Evolutionary conservation across 2,797 vertebrate genomes (phyloP), one percentile per base, ranked within the genome.

Genomic region (Arnoldichthys spilopterus): DNA sequence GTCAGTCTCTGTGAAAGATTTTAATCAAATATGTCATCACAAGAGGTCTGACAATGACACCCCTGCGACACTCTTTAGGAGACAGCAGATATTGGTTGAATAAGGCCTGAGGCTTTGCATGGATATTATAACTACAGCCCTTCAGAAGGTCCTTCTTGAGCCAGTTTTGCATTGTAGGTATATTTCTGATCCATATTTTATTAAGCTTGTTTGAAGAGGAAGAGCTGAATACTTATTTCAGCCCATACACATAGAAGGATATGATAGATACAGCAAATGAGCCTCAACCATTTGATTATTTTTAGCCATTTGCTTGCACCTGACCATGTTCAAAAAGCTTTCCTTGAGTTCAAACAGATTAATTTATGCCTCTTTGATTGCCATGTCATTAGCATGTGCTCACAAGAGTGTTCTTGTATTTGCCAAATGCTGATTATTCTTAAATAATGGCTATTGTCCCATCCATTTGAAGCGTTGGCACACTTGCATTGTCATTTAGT

Each of bases 401-500:
- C 86, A 79, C 83, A 73, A 75, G 81, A 80, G 82, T 62, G 53
- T 85, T 78, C 89, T 88, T 88, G 74, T 61, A 34, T 61, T 82
- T 71, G 82, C 81, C 82, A 85, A 79, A 86, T 83, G 80, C 72
- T 83, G 82, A 83, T 91, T 87, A 83, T 84, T 78, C 81, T 82
- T 78, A 76, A 81, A 83, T 87, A 81, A 78, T 74, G 72, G 77
- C 53, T 70, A 85, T 87, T 84, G 84, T 78, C 84, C 30, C 62
- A 74, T 85, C 77, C 37, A 56, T 80, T 78, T 58, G 78, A 78
- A 79, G 77, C 77, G 74, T 82, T 91, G 90, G 91, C 91, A 85
- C 53, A 12, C 82, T 79, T 74, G 84, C 85, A 82, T 83, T 86
- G 82, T 89, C 85, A 91, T 90, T 93, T 91, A 82, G 72, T 54